Base-by-base conservation (phyloP, 2,797 vertebrate genomes). In the Alca torda region DNA sequence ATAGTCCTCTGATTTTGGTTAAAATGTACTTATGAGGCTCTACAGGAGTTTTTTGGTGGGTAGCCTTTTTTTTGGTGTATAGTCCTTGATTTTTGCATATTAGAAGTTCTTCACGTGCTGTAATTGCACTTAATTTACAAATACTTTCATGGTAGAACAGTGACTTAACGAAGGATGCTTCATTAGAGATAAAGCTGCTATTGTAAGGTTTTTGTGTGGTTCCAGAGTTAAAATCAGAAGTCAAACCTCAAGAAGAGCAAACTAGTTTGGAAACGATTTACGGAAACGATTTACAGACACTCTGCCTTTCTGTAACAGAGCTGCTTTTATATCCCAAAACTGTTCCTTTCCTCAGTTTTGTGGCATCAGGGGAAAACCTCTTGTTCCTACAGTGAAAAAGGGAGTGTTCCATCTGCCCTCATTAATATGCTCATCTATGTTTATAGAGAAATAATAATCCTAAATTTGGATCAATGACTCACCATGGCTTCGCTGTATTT, bases 381-480 rank as follows among this genome's bases (percentile, higher is more conserved):
- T 61, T 90, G 13, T 75, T 85, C n/a, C 46, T 87, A 21, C 31
- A 57, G 33, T 46, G 43, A 46, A 85, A 84, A 89, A 87, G 17
- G 51, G 76, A 83, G 14, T 75, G 73, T 83, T 89, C 76, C 15
- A 4, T 50, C 17, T 91, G n/a, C 82, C 48, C 41, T 89, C 31
- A 67, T 92, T 76, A 90, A 87, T 75, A 39, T 75, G n/a, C 37
- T 92, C 60, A 68, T 83, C 45, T 89, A 46, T 75, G 14, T 83
- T 87, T 67, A 48, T 60, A 65, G 31, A 75, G 35, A 73, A 78
- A 65, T n/a, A 91, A 67, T 85, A 78, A 78, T 81, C 19, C 84
- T 80, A 84, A 87, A 81, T 84, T 78, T 92, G 73, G 45, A 35
- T 78, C 59, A 50, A 57, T 95, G 89, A 81, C 26, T 95, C 45